These are phyloP conservation scores for Progne subis DNA, from an alignment of 2,113 vertebrate species.

Conservation along the genomic window DNA sequence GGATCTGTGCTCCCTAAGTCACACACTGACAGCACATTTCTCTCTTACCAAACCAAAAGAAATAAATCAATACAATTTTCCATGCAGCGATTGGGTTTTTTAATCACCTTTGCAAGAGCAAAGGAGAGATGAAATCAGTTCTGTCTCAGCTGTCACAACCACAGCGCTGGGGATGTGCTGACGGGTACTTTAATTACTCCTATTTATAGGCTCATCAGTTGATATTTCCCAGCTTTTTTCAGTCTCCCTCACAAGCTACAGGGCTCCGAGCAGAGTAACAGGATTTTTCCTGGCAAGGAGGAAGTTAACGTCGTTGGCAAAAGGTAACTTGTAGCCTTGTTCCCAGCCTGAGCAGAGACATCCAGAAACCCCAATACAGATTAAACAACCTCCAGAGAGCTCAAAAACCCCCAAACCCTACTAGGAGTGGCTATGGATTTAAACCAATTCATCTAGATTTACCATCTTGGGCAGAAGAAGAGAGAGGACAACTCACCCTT, in stretches of 20 bases:
- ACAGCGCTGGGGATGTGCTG: neutral
- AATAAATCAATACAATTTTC: conserved; percentile 37
- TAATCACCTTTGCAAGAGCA: neutral
- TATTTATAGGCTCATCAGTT: conserved; percentile 48
- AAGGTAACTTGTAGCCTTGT: neutral
- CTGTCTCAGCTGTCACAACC: conserved; percentile 27
- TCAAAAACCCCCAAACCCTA: neutral
- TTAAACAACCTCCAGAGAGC: rapidly evolving
- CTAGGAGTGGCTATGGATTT: rapidly evolving
- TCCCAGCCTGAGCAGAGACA: rapidly evolving
- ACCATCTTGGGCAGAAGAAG: neutral
- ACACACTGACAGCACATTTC: neutral
- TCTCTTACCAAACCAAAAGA: neutral
- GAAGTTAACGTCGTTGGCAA: neutral
- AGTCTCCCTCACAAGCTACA: neutral
- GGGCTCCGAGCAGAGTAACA: neutral
- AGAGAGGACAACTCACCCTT: neutral
- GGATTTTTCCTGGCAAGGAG: neutral
- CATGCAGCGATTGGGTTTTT: neutral
- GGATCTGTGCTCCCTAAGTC: neutral
- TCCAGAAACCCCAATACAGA: rapidly evolving
- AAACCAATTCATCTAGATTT: neutral
- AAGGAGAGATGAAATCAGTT: neutral
- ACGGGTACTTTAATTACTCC: conserved; percentile 23
- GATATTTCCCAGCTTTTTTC: neutral